These are phyloP conservation scores for Drosophila nikananu DNA, from an alignment of 1,140 invertebrate genomes.

Conservation along the genomic window DNA sequence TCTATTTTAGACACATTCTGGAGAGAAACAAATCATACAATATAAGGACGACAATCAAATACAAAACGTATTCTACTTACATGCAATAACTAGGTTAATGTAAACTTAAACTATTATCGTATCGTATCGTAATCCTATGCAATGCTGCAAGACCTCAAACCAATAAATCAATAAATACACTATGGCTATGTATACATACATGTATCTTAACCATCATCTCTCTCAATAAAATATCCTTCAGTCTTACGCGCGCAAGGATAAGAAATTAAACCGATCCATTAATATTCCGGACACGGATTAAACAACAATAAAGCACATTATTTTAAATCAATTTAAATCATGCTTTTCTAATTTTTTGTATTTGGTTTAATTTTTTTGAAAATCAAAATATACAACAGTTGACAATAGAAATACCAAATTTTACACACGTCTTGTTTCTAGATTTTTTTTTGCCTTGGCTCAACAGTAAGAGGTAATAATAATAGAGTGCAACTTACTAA, in stretches of 20 bases:
- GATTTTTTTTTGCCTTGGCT: constrained; percentile 5
- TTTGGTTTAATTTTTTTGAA: constrained; percentile 20
- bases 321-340: not conserved
- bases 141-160: constrained; percentile 7
- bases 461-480: constrained; percentile 32
- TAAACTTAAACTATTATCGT: constrained; percentile 16
- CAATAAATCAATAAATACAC: constrained; percentile 19
- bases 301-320: not conserved
- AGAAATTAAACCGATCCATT: not conserved
- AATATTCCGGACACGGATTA: not conserved
- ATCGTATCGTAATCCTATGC: constrained; percentile 20
- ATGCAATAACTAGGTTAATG: constrained; percentile 17
- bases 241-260: not conserved
- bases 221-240: not conserved
- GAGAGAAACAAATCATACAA: constrained; percentile 5
- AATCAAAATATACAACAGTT: constrained; percentile 43
- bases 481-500: constrained; percentile 24
- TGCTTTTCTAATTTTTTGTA: constrained; percentile 5
- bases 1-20: constrained; percentile 70
- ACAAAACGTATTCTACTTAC: constrained; percentile 7
- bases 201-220: constrained; percentile 27
- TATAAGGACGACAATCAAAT: constrained; percentile 8
- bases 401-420: constrained; percentile 35
- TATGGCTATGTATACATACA: constrained; percentile 35
- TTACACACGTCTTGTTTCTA: constrained; percentile 17